phyloP scores from a whole-genome alignment of 2,113 vertebrate species.

The Engraulis encrasicolus region DNA sequence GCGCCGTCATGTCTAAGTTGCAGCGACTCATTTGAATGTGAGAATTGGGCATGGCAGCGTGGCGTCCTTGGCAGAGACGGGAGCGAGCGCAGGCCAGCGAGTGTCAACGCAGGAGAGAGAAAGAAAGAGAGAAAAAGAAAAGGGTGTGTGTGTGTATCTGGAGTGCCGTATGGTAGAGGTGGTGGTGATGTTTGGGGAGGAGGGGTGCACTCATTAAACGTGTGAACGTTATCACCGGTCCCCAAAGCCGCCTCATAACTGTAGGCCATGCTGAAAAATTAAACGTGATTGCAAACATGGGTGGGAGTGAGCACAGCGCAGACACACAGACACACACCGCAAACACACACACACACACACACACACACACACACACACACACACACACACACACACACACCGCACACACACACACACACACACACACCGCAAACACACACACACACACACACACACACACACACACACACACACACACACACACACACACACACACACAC shows the following conservation, averaged over 20 bases:
- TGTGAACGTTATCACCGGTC: not conserved
- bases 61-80: constrained; percentile 5
- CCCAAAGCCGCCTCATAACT: not conserved
- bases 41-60: not conserved
- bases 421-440: constrained; percentile 13
- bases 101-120: not conserved
- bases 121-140: too few relatives aligned
- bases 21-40: not conserved
- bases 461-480: constrained; percentile 10
- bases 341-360: not conserved
- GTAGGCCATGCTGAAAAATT: not conserved
- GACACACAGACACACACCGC: too few relatives aligned
- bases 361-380: constrained; percentile 18
- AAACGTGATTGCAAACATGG: not conserved
- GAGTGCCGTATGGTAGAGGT: not conserved
- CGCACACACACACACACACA: not conserved
- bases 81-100: not conserved
- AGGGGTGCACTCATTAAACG: not conserved
- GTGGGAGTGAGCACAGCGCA: not conserved
- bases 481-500: constrained; percentile 21
- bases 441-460: not conserved
- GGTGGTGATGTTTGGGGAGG: not conserved
- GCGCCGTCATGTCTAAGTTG: not conserved
- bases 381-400: constrained; percentile 17
- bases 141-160: not conserved